Evolutionary conservation across 2,888 invertebrate genomes (phyloP).

Genomic region (Caradrina kadenii): DNA sequence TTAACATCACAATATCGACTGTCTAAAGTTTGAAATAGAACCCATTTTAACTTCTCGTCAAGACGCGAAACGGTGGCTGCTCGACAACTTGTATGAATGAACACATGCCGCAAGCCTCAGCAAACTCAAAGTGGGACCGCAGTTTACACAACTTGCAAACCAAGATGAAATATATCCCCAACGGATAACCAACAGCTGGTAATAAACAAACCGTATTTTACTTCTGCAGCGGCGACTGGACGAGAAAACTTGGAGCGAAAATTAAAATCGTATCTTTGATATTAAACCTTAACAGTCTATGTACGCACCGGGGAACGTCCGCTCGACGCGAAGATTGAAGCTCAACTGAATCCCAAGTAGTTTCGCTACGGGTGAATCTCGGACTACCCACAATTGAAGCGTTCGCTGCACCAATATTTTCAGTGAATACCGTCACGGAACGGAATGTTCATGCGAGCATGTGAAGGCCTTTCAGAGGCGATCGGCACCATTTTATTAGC

Average conservation of each 20-base stretch:
- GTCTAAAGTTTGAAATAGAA: slow-evolving; percentile 39
- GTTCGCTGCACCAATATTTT: slow-evolving; percentile 65
- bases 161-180: slow-evolving; percentile 55
- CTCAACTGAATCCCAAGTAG: slow-evolving; percentile 67
- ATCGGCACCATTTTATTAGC: slow-evolving; percentile 75
- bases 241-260: slow-evolving; percentile 31
- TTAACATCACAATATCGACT: slow-evolving; percentile 36
- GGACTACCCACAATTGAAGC: slow-evolving; percentile 69
- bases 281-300: slow-evolving; percentile 43
- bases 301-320: slow-evolving; percentile 65
- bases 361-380: slow-evolving; percentile 45
- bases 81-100: slow-evolving; percentile 40
- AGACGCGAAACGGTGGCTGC: slow-evolving; percentile 9
- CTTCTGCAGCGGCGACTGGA: slow-evolving; percentile 42
- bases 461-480: slow-evolving; percentile 70
- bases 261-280: slow-evolving; percentile 41
- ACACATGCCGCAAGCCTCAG: slow-evolving; percentile 43
- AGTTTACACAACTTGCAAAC: slow-evolving; percentile 53
- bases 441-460: slow-evolving; percentile 72
- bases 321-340: slow-evolving; percentile 58
- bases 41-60: slow-evolving; percentile 48
- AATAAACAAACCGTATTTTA: slow-evolving; percentile 60
- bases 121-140: slow-evolving; percentile 47
- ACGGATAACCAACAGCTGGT: slow-evolving; percentile 45
- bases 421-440: slow-evolving; percentile 73